Conservation (phyloP, 2,113 vertebrate genomes). For the Silurus meridionalis region DNA sequence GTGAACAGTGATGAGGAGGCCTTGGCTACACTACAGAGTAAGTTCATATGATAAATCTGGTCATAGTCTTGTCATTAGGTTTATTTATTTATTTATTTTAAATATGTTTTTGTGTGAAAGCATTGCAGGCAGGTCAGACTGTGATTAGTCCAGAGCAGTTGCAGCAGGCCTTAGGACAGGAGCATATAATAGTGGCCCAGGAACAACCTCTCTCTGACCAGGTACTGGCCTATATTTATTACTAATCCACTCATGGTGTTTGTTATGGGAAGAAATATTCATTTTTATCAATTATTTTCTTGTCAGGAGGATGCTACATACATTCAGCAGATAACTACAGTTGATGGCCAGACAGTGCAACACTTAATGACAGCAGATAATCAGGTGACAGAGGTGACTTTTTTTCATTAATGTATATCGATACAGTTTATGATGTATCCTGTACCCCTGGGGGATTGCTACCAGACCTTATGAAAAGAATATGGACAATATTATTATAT, state of each 20-base stretch:
- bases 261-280: background rate
- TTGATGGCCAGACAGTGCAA: slow-evolving; percentile 92
- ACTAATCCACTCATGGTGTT: background rate
- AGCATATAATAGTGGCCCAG: slow-evolving; percentile 92
- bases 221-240: slow-evolving; percentile 64
- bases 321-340: slow-evolving; percentile 95
- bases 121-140: slow-evolving; percentile 81
- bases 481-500: background rate
- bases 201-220: slow-evolving; percentile 83
- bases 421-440: background rate
- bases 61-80: background rate
- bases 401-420: background rate
- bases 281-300: slow-evolving; percentile 11
- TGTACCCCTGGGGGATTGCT: background rate
- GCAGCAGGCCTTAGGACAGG: slow-evolving; percentile 85
- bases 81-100: background rate
- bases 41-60: slow-evolving; percentile 45
- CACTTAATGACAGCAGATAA: slow-evolving; percentile 92
- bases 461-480: background rate
- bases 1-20: slow-evolving; percentile 89
- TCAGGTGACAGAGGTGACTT: slow-evolving; percentile 77
- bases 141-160: slow-evolving; percentile 81
- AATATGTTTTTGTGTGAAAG: slow-evolving; percentile 59
- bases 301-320: slow-evolving; percentile 89
- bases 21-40: slow-evolving; percentile 85